Evolutionary conservation across 2,113 vertebrate species (phyloP).

Genomic region (Cathartes aura): DNA sequence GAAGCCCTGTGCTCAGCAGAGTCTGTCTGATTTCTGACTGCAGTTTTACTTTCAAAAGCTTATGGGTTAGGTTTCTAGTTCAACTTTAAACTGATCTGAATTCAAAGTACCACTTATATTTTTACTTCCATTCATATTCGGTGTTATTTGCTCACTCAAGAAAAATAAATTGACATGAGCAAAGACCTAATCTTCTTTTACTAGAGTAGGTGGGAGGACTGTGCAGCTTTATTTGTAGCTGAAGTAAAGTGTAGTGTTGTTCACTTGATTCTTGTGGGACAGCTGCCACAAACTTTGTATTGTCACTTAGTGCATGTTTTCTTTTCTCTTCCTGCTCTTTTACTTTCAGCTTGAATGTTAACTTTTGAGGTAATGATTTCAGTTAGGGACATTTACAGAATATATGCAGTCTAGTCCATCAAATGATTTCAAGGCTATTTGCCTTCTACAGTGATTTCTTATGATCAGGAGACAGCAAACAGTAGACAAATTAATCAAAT

Average conservation of each 20-base stretch:
- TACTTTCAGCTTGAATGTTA: not conserved
- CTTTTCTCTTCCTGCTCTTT: not conserved
- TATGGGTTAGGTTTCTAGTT: not conserved
- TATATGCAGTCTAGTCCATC: not conserved
- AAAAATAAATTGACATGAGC: not conserved
- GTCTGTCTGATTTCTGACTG: not conserved
- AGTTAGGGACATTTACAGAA: not conserved
- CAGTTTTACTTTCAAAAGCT: not conserved
- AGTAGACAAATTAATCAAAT: not conserved
- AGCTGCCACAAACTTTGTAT: not conserved
- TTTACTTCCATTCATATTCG: not conserved
- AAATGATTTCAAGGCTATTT: not conserved
- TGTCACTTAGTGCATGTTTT: not conserved
- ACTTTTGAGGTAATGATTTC: not conserved
- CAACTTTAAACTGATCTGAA: not conserved
- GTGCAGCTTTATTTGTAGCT: not conserved
- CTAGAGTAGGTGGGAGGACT: not conserved
- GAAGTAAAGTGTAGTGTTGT: not conserved
- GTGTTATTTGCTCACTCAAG: not conserved
- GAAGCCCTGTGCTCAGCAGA: not conserved
- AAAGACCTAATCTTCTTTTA: not conserved
- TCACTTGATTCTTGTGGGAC: not conserved
- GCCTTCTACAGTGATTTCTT: not conserved
- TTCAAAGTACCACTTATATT: not conserved
- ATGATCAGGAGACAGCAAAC: not conserved